Evolutionary conservation across 2,113 vertebrate genomes (phyloP).

Genomic region (Lichenostomus cassidix): DNA sequence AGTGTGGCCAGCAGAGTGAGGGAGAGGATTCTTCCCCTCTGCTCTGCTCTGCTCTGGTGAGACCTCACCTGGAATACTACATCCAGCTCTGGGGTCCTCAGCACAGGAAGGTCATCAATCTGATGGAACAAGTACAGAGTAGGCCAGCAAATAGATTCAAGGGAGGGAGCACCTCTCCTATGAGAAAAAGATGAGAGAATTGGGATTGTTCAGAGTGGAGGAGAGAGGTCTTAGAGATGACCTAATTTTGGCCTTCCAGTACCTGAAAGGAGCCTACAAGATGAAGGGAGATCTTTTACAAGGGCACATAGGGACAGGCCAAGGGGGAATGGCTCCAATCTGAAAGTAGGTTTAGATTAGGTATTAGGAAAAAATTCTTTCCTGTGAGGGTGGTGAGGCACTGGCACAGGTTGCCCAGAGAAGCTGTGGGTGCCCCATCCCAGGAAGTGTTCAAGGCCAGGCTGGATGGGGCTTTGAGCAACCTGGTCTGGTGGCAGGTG

Average conservation of each 20-base stretch:
- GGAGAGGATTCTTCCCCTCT: not conserved
- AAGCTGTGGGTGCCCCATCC: not conserved
- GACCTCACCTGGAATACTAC: not conserved
- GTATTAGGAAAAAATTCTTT: not conserved
- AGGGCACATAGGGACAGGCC: no score
- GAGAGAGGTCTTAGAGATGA: not conserved
- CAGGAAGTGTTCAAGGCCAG: not conserved
- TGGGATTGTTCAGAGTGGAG: not conserved
- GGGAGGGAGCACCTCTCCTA: not conserved
- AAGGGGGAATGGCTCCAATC: not conserved
- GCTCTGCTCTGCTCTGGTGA: not conserved
- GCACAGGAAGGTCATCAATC: not conserved
- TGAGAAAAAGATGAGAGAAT: not conserved
- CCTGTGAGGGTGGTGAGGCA: not conserved
- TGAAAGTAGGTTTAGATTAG: not conserved
- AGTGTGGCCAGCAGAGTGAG: accelerated
- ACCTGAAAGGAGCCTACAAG: not conserved
- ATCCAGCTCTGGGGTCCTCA: not conserved
- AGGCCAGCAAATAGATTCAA: not conserved
- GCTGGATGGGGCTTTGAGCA: not conserved
- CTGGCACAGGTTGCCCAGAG: not conserved
- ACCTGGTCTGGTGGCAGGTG: not conserved
- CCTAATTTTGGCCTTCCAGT: not conserved
- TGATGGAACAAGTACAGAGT: not conserved
- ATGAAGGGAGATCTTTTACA: not conserved